Base-by-base conservation (phyloP, 2,888 invertebrate species). In the Cephus spinipes region DNA sequence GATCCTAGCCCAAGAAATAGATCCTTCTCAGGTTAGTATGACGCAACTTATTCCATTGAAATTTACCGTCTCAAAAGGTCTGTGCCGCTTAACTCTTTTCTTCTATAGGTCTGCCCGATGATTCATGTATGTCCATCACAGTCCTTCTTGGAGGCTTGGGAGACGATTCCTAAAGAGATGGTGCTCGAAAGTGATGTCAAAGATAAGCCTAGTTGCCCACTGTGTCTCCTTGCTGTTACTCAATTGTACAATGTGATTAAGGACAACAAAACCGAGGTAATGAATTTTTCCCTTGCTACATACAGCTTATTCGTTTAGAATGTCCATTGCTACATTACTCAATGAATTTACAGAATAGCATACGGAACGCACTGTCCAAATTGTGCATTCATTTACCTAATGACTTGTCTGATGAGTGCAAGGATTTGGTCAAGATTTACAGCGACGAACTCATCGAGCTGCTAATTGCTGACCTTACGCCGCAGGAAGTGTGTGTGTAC, bases 221-320 rank as follows among this genome's bases (percentile, higher is more conserved):
- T 98, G 12, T 98, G 98, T 87, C 93, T 98, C 79, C 95, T 97
- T 89, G 96, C 96, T 4, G 94, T 98, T 0, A 93, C 95, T 79
- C 94, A 96, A 90, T 92, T 97, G n/a, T 95, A 96, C 87, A 92
- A 94, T 68, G 93, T 94, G 91, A 93, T 97, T 15, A 94, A 95
- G 87, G 93, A 95, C 81, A 94, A 97, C 85, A 95, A 94, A 87
- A 96, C 96, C 40, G 95, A 96, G 94, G 96, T 96, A 90, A 76
- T 6, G 11, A 36, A 34, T 34, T 55, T 55, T 55, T 73, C 11
- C 11, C 34, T 12, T 31, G n/a, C 23, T 12, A 1, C 71, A 36
- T 40, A 74, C 11, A 55, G 1, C 1, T 71, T 15, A 74, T 35
- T 71, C 31, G 4, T 9, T 55, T 55, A 55, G 23, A 55, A 23